These are phyloP conservation scores for Melospiza melodia DNA, from an alignment of 2,113 vertebrate species.

Conservation along the genomic window DNA sequence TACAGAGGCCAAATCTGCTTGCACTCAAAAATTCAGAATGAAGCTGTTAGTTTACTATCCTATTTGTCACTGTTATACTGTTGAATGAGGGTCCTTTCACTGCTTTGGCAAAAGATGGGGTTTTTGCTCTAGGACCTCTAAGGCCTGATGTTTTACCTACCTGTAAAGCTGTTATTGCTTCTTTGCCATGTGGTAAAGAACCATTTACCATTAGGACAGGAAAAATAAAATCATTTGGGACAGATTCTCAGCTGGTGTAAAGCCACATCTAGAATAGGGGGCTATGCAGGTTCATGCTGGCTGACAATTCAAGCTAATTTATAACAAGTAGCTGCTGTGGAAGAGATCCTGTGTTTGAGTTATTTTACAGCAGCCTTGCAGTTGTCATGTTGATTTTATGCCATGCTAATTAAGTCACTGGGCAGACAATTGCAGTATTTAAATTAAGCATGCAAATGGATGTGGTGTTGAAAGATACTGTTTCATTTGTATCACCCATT, in stretches of 20 bases:
- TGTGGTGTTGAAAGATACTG: constrained; percentile 57
- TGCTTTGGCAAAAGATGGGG: background rate
- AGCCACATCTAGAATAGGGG: background rate
- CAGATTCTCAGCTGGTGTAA: background rate
- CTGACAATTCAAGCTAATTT: background rate
- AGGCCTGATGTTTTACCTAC: background rate
- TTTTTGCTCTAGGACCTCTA: background rate
- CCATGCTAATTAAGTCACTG: constrained; percentile 38
- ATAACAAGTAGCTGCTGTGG: background rate
- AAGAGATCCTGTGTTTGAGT: background rate
- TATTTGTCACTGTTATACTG: background rate
- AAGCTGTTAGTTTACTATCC: background rate
- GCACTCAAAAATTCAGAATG: background rate
- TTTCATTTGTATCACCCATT: constrained; percentile 45
- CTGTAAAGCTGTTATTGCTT: background rate
- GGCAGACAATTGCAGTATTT: constrained; percentile 48
- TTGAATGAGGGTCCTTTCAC: background rate
- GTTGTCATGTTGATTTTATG: constrained; percentile 48
- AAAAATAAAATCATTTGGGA: background rate
- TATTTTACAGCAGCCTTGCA: constrained; percentile 47
- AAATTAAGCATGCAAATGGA: constrained; percentile 59
- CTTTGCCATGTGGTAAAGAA: background rate
- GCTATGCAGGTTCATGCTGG: background rate
- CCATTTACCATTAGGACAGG: background rate
- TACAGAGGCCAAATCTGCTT: background rate